These are phyloP conservation scores for Calliopum simillimum DNA, from an alignment of 2,888 invertebrate genomes.

Conservation along the genomic window DNA sequence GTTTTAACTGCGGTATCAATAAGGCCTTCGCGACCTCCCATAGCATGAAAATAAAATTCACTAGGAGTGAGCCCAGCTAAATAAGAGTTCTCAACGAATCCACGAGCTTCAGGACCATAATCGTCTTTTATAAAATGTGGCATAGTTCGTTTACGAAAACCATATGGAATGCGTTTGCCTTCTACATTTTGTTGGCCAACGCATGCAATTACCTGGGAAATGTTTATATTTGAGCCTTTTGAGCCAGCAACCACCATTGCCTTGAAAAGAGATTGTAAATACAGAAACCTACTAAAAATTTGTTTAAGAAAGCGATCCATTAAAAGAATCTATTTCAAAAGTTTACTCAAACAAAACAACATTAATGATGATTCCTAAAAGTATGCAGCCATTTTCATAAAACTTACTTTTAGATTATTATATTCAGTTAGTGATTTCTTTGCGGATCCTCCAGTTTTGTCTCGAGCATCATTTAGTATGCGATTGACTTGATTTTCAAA, in stretches of 20 bases:
- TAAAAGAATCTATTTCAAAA: too few species aligned
- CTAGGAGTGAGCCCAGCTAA: constrained; percentile 97
- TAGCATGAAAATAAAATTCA: constrained; percentile 98
- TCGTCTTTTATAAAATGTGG: constrained; percentile 99
- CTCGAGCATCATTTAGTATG: constrained; percentile 98
- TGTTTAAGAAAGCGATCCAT: not conserved
- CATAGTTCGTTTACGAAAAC: constrained; percentile 94
- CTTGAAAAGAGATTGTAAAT: constrained; percentile 62
- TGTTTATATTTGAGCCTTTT: constrained; percentile 98
- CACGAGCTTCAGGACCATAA: constrained; percentile 97
- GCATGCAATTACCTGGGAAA: constrained; percentile 98
- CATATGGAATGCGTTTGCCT: constrained; percentile 98
- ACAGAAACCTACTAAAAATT: not conserved
- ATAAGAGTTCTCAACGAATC: constrained; percentile 98
- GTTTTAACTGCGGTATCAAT: constrained; percentile 99
- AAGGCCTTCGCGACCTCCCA: constrained; percentile 99
- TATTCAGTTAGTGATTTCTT: constrained; percentile 97
- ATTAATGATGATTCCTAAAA: too few species aligned
- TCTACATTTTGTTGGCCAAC: constrained; percentile 99
- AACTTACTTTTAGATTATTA: constrained; percentile 82
- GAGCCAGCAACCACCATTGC: constrained; percentile 99
- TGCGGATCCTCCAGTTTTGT: constrained; percentile 97
- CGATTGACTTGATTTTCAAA: constrained; percentile 98
- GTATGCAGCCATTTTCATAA: too few species aligned
- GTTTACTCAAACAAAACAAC: too few species aligned